Percentiles rank a stretch among this genome's conserved stretches.
These are phyloP conservation scores for Dolichopus griseipennis DNA, from an alignment of 2,888 invertebrate genomes.

Conservation along the genomic window DNA sequence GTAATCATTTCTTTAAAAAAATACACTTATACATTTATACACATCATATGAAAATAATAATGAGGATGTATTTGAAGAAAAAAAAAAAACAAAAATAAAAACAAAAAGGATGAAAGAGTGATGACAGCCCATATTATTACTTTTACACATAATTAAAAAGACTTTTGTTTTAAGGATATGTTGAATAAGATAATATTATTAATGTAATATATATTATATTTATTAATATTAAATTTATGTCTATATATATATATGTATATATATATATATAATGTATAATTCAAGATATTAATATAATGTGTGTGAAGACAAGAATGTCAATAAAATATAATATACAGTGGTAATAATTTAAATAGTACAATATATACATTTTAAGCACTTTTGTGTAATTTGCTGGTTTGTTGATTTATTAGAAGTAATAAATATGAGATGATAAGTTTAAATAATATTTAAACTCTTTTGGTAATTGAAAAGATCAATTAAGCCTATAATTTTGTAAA, in stretches of 20 bases:
- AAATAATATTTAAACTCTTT: too few relatives aligned
- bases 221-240: neutral
- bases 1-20: neutral
- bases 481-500: too few relatives aligned
- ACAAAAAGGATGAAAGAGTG: neutral
- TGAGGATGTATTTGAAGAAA: neutral
- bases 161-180: neutral
- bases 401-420: too few relatives aligned
- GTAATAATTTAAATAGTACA: neutral
- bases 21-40: neutral
- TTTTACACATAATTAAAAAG: neutral
- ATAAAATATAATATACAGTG: neutral
- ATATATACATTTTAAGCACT: too few relatives aligned
- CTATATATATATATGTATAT: neutral
- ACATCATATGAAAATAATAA: neutral
- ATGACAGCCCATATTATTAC: neutral
- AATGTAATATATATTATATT: too few relatives aligned
- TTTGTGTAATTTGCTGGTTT: too few relatives aligned
- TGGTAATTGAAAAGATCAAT: too few relatives aligned
- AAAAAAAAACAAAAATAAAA: too few relatives aligned
- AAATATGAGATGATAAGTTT: too few relatives aligned
- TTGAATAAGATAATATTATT: neutral
- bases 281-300: neutral
- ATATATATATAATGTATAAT: neutral
- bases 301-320: too few relatives aligned